Conservation (phyloP, 2,113 vertebrate genomes). For the crab-eating macaque (Macaca fascicularis) region T2T-MFA8v1.1 NC_088386.1:93711001-93711500, state of each 20-base stretch:
- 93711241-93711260: background rate
- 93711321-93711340: background rate
- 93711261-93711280: background rate
- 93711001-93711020: no score
- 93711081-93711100: background rate
- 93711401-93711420: background rate
- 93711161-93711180: background rate
- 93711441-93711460: background rate
- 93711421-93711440: background rate
- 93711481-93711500: background rate
- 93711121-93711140: no score
- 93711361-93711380: background rate
- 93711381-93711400: background rate
- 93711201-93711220: background rate
- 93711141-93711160: no score
- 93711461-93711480: background rate
- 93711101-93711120: no score
- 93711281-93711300: background rate
- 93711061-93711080: constrained; percentile 1
- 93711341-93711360: background rate
- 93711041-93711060: background rate
- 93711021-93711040: background rate
- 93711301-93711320: background rate
- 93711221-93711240: background rate
- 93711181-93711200: background rate